A percentile compares a stretch with the other conserved stretches of the same genome.
phyloP scores from a whole-genome alignment of 2,797 vertebrate species.

The Poecilia velifera region DNA sequence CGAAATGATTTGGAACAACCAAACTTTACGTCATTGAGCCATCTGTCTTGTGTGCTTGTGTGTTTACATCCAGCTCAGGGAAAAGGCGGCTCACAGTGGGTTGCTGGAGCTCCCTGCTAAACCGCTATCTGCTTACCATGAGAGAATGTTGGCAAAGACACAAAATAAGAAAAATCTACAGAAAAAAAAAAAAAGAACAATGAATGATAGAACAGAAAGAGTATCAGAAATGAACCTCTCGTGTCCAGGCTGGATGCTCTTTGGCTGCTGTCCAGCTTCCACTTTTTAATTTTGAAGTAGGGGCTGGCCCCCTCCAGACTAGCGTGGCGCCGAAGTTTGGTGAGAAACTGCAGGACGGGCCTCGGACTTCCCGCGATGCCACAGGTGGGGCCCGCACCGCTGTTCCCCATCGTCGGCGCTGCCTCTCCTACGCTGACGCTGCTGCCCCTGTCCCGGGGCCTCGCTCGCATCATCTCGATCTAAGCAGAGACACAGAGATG shows the following conservation, averaged over 20 bases:
- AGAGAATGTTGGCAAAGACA: constrained; percentile 29
- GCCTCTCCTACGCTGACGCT: constrained; percentile 67
- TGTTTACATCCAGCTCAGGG: constrained; percentile 51
- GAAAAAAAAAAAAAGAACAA: neutral
- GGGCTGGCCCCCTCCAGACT: constrained; percentile 96
- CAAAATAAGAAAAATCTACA: constrained; percentile 6
- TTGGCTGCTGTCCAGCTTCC: constrained; percentile 95
- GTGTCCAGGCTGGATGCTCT: constrained; percentile 95
- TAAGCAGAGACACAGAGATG: constrained; percentile 45
- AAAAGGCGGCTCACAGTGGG: constrained; percentile 66
- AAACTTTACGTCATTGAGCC: constrained; percentile 74
- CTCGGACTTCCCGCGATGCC: constrained; percentile 71
- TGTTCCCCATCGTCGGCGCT: constrained; percentile 26
- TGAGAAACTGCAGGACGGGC: constrained; percentile 90
- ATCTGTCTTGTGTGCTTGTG: constrained; percentile 70
- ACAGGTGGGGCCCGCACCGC: constrained; percentile 39
- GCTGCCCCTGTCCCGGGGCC: constrained; percentile 63
- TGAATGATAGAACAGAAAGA: constrained; percentile 9
- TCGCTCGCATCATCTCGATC: constrained; percentile 73
- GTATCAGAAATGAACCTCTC: constrained; percentile 84
- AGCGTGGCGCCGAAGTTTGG: constrained; percentile 91
- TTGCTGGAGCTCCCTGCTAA: constrained; percentile 49
- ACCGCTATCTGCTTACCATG: constrained; percentile 41
- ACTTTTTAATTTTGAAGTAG: constrained; percentile 96
- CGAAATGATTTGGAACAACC: constrained; percentile 67